These are phyloP conservation scores for Clistopyga incitator DNA, from an alignment of 2,888 invertebrate genomes.

Conservation along the genomic window DNA sequence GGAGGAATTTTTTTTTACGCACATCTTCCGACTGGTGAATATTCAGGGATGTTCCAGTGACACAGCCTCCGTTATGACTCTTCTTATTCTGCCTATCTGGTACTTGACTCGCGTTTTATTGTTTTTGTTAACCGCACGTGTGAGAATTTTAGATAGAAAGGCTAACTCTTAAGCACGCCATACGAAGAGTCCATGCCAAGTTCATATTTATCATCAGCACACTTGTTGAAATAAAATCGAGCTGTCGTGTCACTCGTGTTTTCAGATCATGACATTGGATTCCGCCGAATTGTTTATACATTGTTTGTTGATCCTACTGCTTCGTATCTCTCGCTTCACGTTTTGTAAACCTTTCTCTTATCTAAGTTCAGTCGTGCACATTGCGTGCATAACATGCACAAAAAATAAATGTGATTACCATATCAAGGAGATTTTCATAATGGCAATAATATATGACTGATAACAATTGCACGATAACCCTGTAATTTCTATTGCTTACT, in stretches of 20 bases:
- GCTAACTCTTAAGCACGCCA: neutral
- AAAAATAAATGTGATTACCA: neutral
- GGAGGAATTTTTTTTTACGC: neutral
- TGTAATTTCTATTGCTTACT: no score
- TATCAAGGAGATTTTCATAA: neutral
- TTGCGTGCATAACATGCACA: neutral
- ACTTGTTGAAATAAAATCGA: neutral
- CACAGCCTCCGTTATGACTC: neutral
- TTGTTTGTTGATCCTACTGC: neutral
- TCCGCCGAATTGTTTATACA: neutral
- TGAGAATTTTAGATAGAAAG: neutral
- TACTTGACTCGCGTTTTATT: neutral
- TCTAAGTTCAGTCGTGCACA: neutral
- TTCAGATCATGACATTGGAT: neutral
- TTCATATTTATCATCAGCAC: neutral
- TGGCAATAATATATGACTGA: neutral
- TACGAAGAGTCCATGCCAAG: neutral
- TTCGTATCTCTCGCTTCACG: neutral
- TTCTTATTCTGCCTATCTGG: conserved; percentile 4
- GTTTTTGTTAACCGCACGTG: neutral
- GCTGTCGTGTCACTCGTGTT: neutral
- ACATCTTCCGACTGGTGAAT: neutral
- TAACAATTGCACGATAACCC: no score
- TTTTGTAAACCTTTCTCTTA: neutral
- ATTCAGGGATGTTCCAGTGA: conserved; percentile 6